A percentile compares a stretch with the other conserved stretches of the same genome.
phyloP scores from a whole-genome alignment of 2,888 invertebrate genomes.

The Tryphoninae sp. region DNA sequence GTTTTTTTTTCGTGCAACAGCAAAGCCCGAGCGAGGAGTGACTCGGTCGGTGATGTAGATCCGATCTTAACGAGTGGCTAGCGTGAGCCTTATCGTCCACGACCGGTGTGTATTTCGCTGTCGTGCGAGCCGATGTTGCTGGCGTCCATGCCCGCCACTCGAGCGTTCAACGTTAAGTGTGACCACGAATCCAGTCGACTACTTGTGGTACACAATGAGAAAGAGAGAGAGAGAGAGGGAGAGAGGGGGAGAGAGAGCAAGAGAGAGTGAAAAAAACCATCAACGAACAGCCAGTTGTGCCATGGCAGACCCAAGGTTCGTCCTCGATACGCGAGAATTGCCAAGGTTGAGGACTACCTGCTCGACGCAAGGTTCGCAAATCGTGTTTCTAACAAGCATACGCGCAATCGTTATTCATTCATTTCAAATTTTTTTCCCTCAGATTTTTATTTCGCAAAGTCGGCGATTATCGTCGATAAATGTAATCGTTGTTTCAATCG shows the following conservation, averaged over 20 bases:
- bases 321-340: conserved; percentile 53
- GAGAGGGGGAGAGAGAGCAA: conserved; percentile 23
- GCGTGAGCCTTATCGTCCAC: conserved; percentile 75
- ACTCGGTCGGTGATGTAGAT: conserved; percentile 64
- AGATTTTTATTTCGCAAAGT: background rate
- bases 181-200: conserved; percentile 38
- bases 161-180: conserved; percentile 44
- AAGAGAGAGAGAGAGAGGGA: conserved; percentile 21
- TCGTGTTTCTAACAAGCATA: conserved; percentile 39
- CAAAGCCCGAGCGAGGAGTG: conserved; percentile 49
- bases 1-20: conserved; percentile 45
- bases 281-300: conserved; percentile 22
- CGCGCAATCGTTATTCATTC: conserved; percentile 29
- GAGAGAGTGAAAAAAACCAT: conserved; percentile 27
- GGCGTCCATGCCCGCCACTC: conserved; percentile 3
- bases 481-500: background rate
- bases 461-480: background rate
- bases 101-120: conserved; percentile 38
- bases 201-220: conserved; percentile 30
- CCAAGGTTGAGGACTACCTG: conserved; percentile 59
- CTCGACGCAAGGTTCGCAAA: conserved; percentile 55
- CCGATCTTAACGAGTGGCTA: conserved; percentile 74
- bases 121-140: conserved; percentile 26
- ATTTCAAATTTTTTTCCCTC: conserved; percentile 4
- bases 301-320: conserved; percentile 42